Conservation (phyloP, 2,113 vertebrate genomes). For the Chloropsis hardwickii region DNA sequence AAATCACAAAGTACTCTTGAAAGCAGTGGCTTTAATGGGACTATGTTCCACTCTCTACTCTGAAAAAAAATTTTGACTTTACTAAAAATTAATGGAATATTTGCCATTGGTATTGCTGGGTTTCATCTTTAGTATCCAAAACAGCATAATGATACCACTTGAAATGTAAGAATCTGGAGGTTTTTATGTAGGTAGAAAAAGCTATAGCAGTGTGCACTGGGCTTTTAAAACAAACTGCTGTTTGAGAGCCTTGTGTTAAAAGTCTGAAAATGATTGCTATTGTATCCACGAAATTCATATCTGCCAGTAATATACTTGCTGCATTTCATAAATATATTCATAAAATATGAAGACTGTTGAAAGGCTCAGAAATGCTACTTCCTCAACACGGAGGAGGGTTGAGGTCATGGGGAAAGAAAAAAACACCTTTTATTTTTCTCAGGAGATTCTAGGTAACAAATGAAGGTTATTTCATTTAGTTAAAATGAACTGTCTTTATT, state of each 20-base stretch:
- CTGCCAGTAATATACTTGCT: neutral
- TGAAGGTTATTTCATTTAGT: neutral
- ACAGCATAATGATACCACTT: neutral
- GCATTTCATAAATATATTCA: neutral
- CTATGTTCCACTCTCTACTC: neutral
- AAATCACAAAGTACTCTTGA: neutral
- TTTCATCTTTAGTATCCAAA: neutral
- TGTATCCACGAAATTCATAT: neutral
- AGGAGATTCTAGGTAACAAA: neutral
- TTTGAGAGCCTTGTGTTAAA: neutral
- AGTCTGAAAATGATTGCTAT: neutral
- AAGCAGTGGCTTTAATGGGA: neutral
- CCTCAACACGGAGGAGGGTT: neutral
- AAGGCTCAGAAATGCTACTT: neutral
- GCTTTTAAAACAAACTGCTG: neutral
- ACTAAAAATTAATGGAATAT: neutral
- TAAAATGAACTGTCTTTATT: no score
- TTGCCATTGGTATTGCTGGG: neutral
- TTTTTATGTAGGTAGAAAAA: neutral
- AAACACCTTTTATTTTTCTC: neutral
- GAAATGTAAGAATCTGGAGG: neutral
- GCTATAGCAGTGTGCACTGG: rapidly evolving
- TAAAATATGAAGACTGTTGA: neutral
- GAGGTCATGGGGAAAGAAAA: neutral
- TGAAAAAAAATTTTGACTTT: neutral